Evolutionary conservation across 2,797 vertebrate genomes (phyloP).

Genomic region (Chiropotes sagulatus): DNA sequence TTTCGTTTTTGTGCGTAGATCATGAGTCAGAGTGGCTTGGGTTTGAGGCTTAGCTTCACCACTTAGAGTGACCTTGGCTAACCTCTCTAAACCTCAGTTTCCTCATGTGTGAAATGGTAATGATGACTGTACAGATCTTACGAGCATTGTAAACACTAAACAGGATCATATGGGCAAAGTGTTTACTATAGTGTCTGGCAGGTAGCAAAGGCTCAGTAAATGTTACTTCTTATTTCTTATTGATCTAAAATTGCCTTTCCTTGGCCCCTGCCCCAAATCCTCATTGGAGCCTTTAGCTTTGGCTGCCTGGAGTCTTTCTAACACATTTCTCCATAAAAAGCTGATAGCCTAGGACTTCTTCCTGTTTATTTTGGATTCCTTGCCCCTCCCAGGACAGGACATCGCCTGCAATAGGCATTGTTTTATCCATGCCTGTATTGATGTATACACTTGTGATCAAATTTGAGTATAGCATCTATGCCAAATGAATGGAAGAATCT

Average conservation of each 20-base stretch:
- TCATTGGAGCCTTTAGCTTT: background rate
- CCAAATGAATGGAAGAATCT: slow-evolving; percentile 33
- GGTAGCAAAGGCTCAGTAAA: background rate
- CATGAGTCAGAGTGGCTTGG: background rate
- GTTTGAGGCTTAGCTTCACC: slow-evolving; percentile 1
- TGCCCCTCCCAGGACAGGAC: background rate
- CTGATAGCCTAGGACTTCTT: background rate
- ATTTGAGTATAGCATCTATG: background rate
- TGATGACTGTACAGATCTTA: background rate
- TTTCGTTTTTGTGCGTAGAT: slow-evolving; percentile 34
- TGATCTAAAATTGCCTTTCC: slow-evolving; percentile 18
- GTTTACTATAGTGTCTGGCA: background rate
- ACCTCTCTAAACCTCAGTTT: slow-evolving; percentile 5
- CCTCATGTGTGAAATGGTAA: background rate
- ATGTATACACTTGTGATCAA: background rate
- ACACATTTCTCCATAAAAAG: background rate
- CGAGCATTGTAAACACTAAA: background rate
- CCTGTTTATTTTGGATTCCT: background rate
- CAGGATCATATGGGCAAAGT: background rate
- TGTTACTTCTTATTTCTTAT: background rate
- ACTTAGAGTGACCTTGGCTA: background rate
- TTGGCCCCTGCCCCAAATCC: background rate
- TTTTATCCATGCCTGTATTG: background rate
- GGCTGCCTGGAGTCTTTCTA: background rate
- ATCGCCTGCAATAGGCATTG: background rate